phyloP scores from a whole-genome alignment of 1,140 invertebrate species.

The Gonatopus flavifemur region DNA sequence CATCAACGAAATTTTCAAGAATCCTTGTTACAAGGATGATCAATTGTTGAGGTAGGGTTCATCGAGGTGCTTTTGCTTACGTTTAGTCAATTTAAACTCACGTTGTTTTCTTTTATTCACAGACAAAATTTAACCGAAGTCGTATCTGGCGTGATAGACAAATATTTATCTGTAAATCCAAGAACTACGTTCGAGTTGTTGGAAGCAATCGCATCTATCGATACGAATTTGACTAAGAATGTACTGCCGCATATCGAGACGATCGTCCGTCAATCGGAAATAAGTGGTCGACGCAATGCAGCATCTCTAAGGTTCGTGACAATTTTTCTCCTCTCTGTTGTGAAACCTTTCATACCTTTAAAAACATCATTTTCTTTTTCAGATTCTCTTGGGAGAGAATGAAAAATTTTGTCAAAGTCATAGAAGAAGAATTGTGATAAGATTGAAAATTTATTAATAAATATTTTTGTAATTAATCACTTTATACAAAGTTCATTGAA shows the following conservation, averaged over 20 bases:
- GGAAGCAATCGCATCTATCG: constrained; percentile 24
- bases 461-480: too few relatives aligned
- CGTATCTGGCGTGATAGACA: constrained; percentile 26
- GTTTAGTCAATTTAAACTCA: not conserved
- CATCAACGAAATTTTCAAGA: constrained; percentile 35
- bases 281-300: constrained; percentile 28
- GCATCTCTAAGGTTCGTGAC: constrained; percentile 46
- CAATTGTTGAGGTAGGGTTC: constrained; percentile 33
- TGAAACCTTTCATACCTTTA: too few relatives aligned
- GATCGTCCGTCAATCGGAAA: constrained; percentile 37
- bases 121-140: constrained; percentile 38
- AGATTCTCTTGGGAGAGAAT: constrained; percentile 34
- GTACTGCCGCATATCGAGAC: constrained; percentile 31
- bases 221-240: constrained; percentile 25
- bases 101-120: constrained; percentile 19
- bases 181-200: constrained; percentile 41
- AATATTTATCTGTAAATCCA: constrained; percentile 26
- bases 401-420: constrained; percentile 13
- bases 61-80: too few relatives aligned
- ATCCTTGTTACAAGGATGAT: constrained; percentile 36
- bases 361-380: constrained; percentile 16
- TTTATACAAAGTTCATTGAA: too few relatives aligned
- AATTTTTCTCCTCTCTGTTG: too few relatives aligned
- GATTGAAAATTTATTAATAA: constrained; percentile 22
- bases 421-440: constrained; percentile 14